Evolutionary conservation across 2,113 vertebrate genomes (phyloP).

Genomic region (Serinus canaria): DNA sequence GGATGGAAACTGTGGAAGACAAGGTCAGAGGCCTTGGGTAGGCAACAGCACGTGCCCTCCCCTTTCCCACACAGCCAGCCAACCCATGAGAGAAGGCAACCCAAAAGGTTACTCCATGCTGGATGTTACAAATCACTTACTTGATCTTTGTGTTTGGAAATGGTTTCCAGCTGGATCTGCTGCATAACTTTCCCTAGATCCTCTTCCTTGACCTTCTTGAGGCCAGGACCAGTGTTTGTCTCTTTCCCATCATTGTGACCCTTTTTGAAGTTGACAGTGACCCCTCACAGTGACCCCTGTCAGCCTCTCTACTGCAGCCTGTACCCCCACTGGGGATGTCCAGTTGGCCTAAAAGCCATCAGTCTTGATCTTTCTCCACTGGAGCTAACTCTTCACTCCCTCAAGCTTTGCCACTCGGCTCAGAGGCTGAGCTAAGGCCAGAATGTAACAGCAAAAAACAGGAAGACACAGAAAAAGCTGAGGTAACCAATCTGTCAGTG

Average conservation of each 20-base stretch:
- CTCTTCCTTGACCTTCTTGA: background rate
- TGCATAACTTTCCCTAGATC: background rate
- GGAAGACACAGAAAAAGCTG: background rate
- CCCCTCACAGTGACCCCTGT: background rate
- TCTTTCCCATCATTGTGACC: background rate
- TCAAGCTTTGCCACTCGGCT: background rate
- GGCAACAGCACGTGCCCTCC: background rate
- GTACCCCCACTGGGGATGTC: rapidly evolving
- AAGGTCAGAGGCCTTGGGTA: background rate
- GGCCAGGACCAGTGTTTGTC: background rate
- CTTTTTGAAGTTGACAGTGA: background rate
- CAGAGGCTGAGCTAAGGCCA: background rate
- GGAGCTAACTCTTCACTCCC: background rate
- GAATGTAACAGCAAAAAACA: background rate
- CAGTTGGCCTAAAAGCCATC: background rate
- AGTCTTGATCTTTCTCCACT: background rate
- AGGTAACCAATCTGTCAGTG: background rate
- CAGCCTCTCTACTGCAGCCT: background rate
- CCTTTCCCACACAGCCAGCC: background rate
- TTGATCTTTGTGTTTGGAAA: background rate
- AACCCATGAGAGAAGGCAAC: background rate
- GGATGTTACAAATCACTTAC: background rate
- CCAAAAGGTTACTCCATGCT: background rate
- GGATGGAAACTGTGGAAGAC: background rate
- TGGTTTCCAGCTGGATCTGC: background rate